These are phyloP conservation scores for Adelges cooleyi DNA, from an alignment of 1,140 invertebrate genomes.

Conservation along the genomic window DNA sequence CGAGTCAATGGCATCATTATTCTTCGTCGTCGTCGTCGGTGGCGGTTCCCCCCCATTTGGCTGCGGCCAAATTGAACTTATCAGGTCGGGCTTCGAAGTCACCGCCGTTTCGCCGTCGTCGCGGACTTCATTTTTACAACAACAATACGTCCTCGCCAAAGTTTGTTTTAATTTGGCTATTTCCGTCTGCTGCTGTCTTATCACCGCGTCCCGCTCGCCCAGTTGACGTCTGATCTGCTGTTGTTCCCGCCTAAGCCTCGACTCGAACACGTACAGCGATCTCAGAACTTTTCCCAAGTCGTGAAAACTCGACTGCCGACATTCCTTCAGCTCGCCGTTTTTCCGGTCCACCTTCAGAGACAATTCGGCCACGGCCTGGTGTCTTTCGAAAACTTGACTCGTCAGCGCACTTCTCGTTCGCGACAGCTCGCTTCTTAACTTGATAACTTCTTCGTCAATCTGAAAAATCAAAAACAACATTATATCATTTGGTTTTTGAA, in stretches of 20 bases:
- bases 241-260: slow-evolving; percentile 59
- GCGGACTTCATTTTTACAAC: not conserved
- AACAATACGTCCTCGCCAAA: slow-evolving; percentile 31
- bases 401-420: slow-evolving; percentile 39
- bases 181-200: slow-evolving; percentile 54
- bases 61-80: slow-evolving; percentile 32
- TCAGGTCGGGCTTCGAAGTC: slow-evolving; percentile 34
- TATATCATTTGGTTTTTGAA: too few relatives aligned
- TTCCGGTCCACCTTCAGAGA: not conserved
- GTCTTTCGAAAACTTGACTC: not conserved
- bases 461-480: slow-evolving; percentile 30
- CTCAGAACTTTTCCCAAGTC: slow-evolving; percentile 44
- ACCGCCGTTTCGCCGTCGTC: not conserved
- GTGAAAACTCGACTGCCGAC: slow-evolving; percentile 50
- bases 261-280: slow-evolving; percentile 55
- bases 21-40: not conserved
- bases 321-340: slow-evolving; percentile 46
- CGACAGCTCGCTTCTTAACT: slow-evolving; percentile 49
- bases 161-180: slow-evolving; percentile 47
- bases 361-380: not conserved
- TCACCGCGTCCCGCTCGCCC: slow-evolving; percentile 56
- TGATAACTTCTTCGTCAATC: slow-evolving; percentile 49
- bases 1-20: not conserved
- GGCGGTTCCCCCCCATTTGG: not conserved
- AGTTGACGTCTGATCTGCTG: slow-evolving; percentile 55